Base-by-base conservation (phyloP, 2,113 vertebrate species). In the Thunnus thynnus region DNA sequence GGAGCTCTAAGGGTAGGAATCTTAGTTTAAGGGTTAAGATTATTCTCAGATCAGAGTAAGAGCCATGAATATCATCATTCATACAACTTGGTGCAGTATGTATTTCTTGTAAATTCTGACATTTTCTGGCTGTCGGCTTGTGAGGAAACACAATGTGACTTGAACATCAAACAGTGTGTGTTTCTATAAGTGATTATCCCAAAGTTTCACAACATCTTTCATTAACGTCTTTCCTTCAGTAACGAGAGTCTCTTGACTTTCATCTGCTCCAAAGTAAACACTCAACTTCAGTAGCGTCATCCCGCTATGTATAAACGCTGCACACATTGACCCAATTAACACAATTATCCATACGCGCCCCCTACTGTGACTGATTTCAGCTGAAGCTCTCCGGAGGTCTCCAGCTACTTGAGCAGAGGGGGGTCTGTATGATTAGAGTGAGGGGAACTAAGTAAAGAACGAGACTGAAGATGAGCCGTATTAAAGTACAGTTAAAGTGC, bases 261-360 rank as follows among this genome's bases (percentile, higher is more conserved):
- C 64, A 18, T 75, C 74, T 82, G 30, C 69, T 72, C 56, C 7
- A 27, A 55, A 74, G 72, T 74, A 77, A 76, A 86, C 74, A 67
- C 65, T 62, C 47, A 55, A 58, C 48, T 82, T 70, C 27, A 10
- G 48, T 17, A 22, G 54, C 22, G 16, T 46, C 70, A 73, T 48
- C 48, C 63, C 58, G 86, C 73, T 16, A 61, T 7, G 57, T 80
- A 16, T 55, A 74, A 83, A 82, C 16, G 46, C 76, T 27, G 55
- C 55, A 47, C 64, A 57, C 87, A 63, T 61, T 84, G 88, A 92
- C 91, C 88, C 32, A 92, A 88, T 92, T 92, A 91, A 16, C 72
- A 76, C 73, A 76, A 91, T 88, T 85, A 71, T 65, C 41, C 54
- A 10, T 27, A 48, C 50, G 20, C 7, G 41, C 70, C 62, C 16